Conservation (phyloP, 2,888 invertebrate species). For the Drosophila flavopinicola region DNA sequence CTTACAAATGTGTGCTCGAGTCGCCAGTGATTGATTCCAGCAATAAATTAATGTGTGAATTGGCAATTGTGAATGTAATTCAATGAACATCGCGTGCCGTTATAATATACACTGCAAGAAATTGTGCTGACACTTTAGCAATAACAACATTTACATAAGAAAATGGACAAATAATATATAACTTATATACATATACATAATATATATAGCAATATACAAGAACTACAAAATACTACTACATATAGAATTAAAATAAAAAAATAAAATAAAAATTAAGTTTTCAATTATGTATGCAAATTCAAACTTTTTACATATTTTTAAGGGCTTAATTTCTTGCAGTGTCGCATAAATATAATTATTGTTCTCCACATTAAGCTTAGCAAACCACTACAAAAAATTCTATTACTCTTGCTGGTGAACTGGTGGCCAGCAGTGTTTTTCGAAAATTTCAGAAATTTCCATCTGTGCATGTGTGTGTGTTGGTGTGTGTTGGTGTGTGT, state of each 20-base stretch:
- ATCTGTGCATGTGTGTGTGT: constrained; percentile 1
- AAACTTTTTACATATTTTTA: background rate
- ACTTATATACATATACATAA: background rate
- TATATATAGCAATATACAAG: no score
- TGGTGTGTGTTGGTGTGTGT: constrained; percentile 26
- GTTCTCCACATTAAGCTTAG: constrained; percentile 69
- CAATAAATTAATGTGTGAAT: constrained; percentile 35
- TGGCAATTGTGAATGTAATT: constrained; percentile 30
- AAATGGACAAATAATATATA: no score
- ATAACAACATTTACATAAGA: no score
- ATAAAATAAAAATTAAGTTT: no score
- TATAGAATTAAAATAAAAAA: no score
- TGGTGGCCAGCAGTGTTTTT: constrained; percentile 67
- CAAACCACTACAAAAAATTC: constrained; percentile 81
- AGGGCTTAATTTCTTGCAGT: constrained; percentile 39
- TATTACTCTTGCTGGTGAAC: constrained; percentile 41
- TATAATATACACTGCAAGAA: constrained; percentile 49
- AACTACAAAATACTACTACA: no score
- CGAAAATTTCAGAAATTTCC: constrained; percentile 41
- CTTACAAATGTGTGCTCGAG: constrained; percentile 29
- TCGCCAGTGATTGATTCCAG: constrained; percentile 57
- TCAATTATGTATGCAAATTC: no score
- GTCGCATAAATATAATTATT: constrained; percentile 61
- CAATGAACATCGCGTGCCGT: constrained; percentile 30
- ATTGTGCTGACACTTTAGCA: no score